Evolutionary conservation across 2,113 vertebrate species (phyloP).

Genomic region (rabbit (Oryctolagus cuniculus)): mOryCun1.1 NC_091441.1:97491001-97491500

Average conservation of each 20-base stretch:
- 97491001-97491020: not conserved
- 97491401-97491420: constrained; percentile 80
- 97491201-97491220: no score
- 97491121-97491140: not conserved
- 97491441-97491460: constrained; percentile 77
- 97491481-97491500: not conserved
- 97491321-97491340: not conserved
- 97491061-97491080: not conserved
- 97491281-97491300: not conserved
- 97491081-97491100: not conserved
- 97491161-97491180: not conserved
- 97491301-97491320: not conserved
- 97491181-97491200: not conserved
- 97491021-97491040: not conserved
- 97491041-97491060: not conserved
- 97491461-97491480: constrained; percentile 78
- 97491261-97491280: not conserved
- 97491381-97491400: not conserved
- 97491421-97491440: constrained; percentile 42
- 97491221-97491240: no score
- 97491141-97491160: not conserved
- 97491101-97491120: rapidly evolving
- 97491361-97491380: not conserved
- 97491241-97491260: no score
- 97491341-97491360: constrained; percentile 53